phyloP scores from a whole-genome alignment of 64 coral and sea anemone species.

The Montipora sp. region DNA sequence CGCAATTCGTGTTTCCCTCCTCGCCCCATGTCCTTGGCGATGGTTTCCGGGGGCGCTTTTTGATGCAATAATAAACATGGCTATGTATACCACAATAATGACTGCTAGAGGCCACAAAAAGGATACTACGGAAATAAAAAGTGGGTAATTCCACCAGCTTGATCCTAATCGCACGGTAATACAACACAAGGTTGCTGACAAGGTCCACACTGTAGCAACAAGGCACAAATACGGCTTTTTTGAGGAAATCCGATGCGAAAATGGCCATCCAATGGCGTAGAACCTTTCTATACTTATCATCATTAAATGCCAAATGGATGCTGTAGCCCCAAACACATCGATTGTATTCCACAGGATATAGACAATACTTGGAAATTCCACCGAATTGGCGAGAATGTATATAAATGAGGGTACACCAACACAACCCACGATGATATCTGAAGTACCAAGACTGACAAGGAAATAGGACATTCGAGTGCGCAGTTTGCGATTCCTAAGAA shows the following conservation, averaged over 20 bases:
- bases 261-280: conserved; percentile 77
- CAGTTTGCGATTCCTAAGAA: conserved; percentile 63
- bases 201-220: conserved; percentile 52
- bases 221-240: conserved; percentile 54
- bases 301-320: conserved; percentile 65
- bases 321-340: conserved; percentile 67
- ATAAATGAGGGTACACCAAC: conserved; percentile 73
- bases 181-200: conserved; percentile 33
- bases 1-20: conserved; percentile 56
- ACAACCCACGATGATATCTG: conserved; percentile 61
- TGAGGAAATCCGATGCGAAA: conserved; percentile 68
- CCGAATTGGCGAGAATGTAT: conserved; percentile 52
- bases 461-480: conserved; percentile 66
- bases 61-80: conserved; percentile 67
- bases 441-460: conserved; percentile 54
- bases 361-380: conserved; percentile 43
- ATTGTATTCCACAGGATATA: conserved; percentile 71
- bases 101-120: conserved; percentile 58
- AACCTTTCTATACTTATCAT: conserved; percentile 78
- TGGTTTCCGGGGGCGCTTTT: conserved; percentile 38
- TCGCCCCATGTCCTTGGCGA: not conserved
- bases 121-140: conserved; percentile 41
- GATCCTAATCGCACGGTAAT: conserved; percentile 61
- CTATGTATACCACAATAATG: conserved; percentile 63
- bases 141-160: conserved; percentile 60